Base-by-base conservation (phyloP, 2,888 invertebrate genomes). In the Apoderus coryli region DNA sequence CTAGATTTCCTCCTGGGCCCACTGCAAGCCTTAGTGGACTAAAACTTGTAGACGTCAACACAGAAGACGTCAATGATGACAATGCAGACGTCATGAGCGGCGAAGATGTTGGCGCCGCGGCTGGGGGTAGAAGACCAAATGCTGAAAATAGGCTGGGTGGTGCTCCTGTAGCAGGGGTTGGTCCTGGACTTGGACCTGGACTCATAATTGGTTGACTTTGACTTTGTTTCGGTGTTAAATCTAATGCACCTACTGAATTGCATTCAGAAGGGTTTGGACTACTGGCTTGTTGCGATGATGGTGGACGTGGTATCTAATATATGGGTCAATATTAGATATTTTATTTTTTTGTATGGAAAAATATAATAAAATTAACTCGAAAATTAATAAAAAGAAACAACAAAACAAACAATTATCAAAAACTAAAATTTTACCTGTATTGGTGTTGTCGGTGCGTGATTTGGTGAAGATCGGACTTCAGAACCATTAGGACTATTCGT, bases 1-100 rank as follows among this genome's bases (percentile, higher is more conserved):
- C 44, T 15, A 45, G 28, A 27, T 29, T 47, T 36, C 49, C 50
- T 34, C 48, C 41, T 16, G 77, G 76, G 59, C 77, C 78, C 47
- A 79, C 75, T 54, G 84, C 81, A 53, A 86, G 71, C 60, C 84
- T 79, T 56, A 86, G 71, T 48, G 85, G 84, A 68, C 84, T 84
- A 69, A 84, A 85, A 42, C 81, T 77, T 36, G 82, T 78, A 48
- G 82, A 79, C 44, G 80, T 80, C 53, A 84, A 72, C 44, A 76
- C 75, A 22, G 76, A 76, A 19, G 82, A 80, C 33, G 84, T 81
- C 47, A 85, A 69, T 40, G 84, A 79, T 37, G 80, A 81, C 50
- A 84, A 66, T 40, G 84, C 81, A 38, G 74, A 70, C 48, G 77
- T 73, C 65, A 80, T 77, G 51, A 78, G 69, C 42, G 73, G 76